These are phyloP conservation scores for Acanthosepion lycidas DNA, from an alignment of 2,888 invertebrate genomes.

Conservation along the genomic window DNA sequence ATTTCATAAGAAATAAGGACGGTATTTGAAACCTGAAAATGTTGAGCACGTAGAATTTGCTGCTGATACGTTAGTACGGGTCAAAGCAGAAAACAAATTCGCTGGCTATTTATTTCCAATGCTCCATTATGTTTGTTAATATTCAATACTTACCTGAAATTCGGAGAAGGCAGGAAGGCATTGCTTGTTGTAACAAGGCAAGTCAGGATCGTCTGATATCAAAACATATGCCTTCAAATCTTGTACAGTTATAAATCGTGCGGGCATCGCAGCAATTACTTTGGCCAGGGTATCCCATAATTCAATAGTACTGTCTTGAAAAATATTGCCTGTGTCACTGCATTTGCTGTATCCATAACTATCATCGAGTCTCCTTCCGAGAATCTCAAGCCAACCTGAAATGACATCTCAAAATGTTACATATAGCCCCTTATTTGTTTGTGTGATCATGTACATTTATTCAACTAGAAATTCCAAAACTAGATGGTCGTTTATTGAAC, in stretches of 20 bases:
- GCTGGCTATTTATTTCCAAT: no score
- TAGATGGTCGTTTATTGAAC: no score
- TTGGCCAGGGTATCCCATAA: slow-evolving; percentile 40
- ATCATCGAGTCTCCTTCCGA: background rate
- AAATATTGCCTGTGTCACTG: background rate
- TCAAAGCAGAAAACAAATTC: no score
- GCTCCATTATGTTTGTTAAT: no score
- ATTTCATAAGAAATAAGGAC: no score
- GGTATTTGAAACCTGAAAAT: no score
- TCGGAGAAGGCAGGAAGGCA: background rate
- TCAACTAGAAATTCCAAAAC: no score
- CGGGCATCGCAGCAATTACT: slow-evolving; percentile 35
- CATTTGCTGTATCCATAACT: background rate
- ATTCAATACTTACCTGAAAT: background rate
- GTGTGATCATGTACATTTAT: no score
- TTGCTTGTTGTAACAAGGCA: background rate
- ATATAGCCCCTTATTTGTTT: no score
- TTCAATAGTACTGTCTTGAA: background rate
- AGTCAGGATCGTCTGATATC: background rate
- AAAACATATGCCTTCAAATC: background rate
- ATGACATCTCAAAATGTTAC: background rate
- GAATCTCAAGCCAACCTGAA: slow-evolving; percentile 22
- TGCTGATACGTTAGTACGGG: no score
- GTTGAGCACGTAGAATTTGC: no score
- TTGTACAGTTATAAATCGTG: background rate